Conservation (phyloP, 2,797 vertebrate species). For the Sebastes nivosus region DNA sequence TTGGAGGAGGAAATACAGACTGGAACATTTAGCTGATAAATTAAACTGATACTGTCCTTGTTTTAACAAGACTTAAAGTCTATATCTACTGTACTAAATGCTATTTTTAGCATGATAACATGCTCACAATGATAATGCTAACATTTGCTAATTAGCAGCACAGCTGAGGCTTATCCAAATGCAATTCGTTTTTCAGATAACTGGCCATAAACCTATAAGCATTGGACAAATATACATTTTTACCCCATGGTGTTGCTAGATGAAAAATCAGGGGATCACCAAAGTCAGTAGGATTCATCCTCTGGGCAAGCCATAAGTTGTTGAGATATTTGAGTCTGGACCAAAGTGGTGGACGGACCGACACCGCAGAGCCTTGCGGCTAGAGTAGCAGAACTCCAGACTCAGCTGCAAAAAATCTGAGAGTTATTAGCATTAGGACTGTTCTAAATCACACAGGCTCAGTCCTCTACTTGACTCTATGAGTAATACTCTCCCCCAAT, state of each 20-base stretch:
- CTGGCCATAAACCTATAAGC: neutral
- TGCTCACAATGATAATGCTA: neutral
- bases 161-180: neutral
- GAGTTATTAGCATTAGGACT: too few relatives aligned
- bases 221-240: neutral
- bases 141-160: neutral
- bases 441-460: neutral
- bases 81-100: neutral
- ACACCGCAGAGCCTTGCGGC: neutral
- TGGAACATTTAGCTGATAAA: slow-evolving; percentile 3
- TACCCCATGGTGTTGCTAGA: neutral
- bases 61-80: neutral
- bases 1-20: neutral
- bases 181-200: neutral
- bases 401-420: too few relatives aligned
- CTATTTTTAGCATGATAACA: neutral
- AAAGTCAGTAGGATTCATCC: neutral
- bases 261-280: neutral
- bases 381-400: too few relatives aligned
- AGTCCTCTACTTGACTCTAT: neutral
- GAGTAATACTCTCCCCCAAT: neutral
- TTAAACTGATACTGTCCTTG: neutral
- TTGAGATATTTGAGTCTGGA: neutral
- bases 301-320: neutral
- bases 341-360: neutral